Base-by-base conservation (phyloP, 2,797 vertebrate genomes). In the Rhodeus uyekii region DNA sequence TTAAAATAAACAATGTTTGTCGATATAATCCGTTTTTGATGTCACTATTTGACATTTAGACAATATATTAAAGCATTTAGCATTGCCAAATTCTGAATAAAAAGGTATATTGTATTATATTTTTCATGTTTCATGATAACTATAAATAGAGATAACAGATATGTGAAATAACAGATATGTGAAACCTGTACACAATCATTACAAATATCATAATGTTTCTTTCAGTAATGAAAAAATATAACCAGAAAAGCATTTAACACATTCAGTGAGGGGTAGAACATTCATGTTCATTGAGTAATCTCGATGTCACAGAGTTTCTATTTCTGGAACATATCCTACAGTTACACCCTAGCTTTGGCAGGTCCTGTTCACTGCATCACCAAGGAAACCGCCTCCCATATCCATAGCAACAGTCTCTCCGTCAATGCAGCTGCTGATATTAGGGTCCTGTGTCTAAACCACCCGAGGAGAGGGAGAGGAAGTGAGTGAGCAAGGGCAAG, bases 331-430 rank as follows among this genome's bases (percentile, higher is more conserved):
- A 81, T 72, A 80, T 71, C 48, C 88, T 89, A 76, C 90, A 90
- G 86, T 82, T 82, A 88, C 87, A 85, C 87, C 69, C 78, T 83
- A 72, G 65, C 75, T 14, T 83, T 76, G 83, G 46, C 80, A 90
- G 89, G 90, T 79, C 87, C 88, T 90, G 90, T 92, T 93, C 89
- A 89, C 83, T 89, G 89, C 89, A 93, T 93, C 94, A 95, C 96
- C 93, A 96, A 78, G 92, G 95, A 93, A 98, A 97, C 96, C 76
- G 29, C 92, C 87, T 94, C 91, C 92, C 89, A 88, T 87, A 93
- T 93, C 93, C 93, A 85, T 92, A 93, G 92, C 89, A 92, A 96
- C 95, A 79, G 88, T 69, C 89, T 91, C 76, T 44, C 84, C 80
- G 86, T 89, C 85, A 88, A 83, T 61, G 80, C 84, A 90, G 90